These are phyloP conservation scores for Naja naja DNA, from an alignment of 2,113 vertebrate species.

Conservation along the genomic window DNA sequence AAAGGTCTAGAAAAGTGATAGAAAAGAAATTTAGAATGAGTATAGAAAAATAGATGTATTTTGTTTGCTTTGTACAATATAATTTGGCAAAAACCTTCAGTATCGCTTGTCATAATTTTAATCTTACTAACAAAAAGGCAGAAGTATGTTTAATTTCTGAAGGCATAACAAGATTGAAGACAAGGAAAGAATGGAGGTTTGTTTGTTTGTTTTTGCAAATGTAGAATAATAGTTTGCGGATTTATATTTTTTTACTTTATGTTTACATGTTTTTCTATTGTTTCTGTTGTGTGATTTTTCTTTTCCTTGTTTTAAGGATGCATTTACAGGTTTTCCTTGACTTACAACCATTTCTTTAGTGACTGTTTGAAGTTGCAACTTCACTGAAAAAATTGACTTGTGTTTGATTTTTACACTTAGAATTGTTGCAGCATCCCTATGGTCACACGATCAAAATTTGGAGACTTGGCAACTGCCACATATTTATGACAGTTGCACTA, in stretches of 20 bases:
- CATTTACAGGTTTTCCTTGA: not conserved
- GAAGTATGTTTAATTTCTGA: not conserved
- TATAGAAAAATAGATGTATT: not conserved
- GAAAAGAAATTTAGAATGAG: not conserved
- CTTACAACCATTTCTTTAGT: not conserved
- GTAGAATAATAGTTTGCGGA: not conserved
- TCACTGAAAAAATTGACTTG: not conserved
- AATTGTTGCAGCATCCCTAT: not conserved
- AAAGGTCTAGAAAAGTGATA: not conserved
- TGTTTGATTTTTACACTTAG: not conserved
- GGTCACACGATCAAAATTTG: not conserved
- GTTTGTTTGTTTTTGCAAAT: not conserved
- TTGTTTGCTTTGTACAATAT: not conserved
- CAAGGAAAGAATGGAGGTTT: not conserved
- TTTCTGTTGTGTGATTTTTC: not conserved
- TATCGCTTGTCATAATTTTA: not conserved
- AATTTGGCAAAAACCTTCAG: not conserved
- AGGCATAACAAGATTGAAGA: not conserved
- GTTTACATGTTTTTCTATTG: not conserved
- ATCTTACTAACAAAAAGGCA: not conserved
- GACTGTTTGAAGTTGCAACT: not conserved
- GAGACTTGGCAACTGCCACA: not conserved
- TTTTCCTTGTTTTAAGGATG: not conserved
- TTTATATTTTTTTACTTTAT: not conserved
- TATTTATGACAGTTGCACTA: not conserved